phyloP scores from a whole-genome alignment of 2,113 vertebrate genomes.

The Aphyosemion australe region DNA sequence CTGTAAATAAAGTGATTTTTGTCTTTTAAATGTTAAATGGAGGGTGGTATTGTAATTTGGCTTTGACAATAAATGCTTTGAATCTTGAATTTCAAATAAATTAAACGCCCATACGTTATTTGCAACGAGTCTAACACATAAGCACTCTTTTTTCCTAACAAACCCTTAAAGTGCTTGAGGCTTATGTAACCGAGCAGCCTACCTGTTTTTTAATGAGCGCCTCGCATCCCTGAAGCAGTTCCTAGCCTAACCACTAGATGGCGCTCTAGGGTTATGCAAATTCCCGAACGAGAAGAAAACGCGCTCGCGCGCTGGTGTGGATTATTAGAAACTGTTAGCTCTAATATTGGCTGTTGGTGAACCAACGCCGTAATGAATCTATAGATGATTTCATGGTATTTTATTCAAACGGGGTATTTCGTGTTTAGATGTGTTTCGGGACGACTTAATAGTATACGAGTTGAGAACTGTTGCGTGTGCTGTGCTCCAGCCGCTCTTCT shows the following conservation, averaged over 20 bases:
- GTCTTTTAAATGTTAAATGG: too few relatives aligned
- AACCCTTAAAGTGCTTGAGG: too few relatives aligned
- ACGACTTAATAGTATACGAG: background rate
- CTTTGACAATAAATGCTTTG: too few relatives aligned
- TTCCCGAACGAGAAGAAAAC: too few relatives aligned
- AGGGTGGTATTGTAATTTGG: too few relatives aligned
- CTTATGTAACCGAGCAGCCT: too few relatives aligned
- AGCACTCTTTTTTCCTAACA: too few relatives aligned
- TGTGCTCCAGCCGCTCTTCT: background rate
- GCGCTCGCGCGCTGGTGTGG: background rate
- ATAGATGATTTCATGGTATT: rapidly evolving
- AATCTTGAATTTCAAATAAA: too few relatives aligned
- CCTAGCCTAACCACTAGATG: constrained; percentile 22
- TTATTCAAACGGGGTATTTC: background rate
- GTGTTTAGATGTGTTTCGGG: background rate
- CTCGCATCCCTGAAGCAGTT: background rate
- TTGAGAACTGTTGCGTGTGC: constrained; percentile 10
- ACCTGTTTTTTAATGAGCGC: background rate
- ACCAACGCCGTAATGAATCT: background rate
- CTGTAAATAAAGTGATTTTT: too few relatives aligned
- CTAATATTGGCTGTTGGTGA: background rate
- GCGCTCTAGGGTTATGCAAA: constrained; percentile 13
- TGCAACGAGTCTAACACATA: too few relatives aligned
- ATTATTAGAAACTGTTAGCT: background rate
- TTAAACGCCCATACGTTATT: too few relatives aligned